Evolutionary conservation across 2,888 invertebrate species (phyloP), one percentile per base, ranked within the genome.

Genomic region (Macrosoma leucophasiata): DNA sequence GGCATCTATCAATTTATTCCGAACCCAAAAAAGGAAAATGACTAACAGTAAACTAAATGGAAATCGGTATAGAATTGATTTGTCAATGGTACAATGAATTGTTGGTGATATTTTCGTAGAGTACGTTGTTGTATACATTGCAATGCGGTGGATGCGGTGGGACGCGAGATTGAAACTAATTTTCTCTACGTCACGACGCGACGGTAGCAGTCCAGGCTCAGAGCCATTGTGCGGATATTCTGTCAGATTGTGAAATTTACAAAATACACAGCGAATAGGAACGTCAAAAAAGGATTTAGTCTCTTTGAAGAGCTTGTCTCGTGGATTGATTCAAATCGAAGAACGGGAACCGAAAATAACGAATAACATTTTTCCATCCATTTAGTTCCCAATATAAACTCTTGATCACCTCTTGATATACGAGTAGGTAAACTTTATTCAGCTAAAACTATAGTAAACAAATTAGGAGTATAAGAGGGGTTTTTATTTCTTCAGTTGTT

Each of bases 91-190:
- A 39, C 35, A 41, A 29, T 33, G 31, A 42, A 32, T 39, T 28
- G 31, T 30, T n/a, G 20, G 39, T 28, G 23, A 26, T 33, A 28
- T 35, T 27, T 34, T 34, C 35, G 32, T 29, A 31, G 25, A 31
- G 25, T 35, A 31, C 28, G 31, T 34, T 31, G 35, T 29, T 24
- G 19, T 37, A 39, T 48, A 65, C 62, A 73, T 67, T 64, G 71
- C 54, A 50, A 45, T 57, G 65, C 56, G 65, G 75, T 62, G 42
- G 43, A 39, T 50, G 72, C 47, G 75, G 74, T 65, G 53, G 52
- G 55, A 43, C 50, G 54, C 52, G 55, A 57, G 65, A 64, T 66
- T 59, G 58, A 75, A 79, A 77, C 76, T 75, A 76, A 79, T 79
- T 77, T 77, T 72, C 70, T 61, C 50, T 54, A 60, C 65, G 73